Base-by-base conservation (phyloP, 2,113 vertebrate species). In the Oreochromis niloticus region DNA sequence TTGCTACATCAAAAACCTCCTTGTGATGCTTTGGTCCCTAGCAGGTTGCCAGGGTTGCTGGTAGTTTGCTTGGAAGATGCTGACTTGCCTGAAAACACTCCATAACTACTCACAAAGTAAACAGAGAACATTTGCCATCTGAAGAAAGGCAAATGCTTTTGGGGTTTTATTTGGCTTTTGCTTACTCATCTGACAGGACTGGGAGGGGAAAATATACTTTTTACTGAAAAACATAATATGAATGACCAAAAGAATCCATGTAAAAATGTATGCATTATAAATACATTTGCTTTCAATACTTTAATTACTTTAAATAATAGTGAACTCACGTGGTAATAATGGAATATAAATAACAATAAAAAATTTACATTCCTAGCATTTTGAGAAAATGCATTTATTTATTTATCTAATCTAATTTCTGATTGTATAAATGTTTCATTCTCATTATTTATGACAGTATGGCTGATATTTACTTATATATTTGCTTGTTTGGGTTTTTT, bases 401-500 rank as follows among this genome's bases (percentile, higher is more conserved):
- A 41, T 71, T 24, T 16, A 24, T 24, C 12, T 14, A 43, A 41
- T 68, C 19, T 68, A 14, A 22, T 71, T 71, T 71, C 6, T 24
- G 63, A 68, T 22, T 39, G 19, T 68, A 14, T 71, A 24, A 71
- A 43, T 24, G 9, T 4, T 0, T 9, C 1, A 43, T 43, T 71
- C n/a, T 43, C 22, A 71, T 71, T 46, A 71, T 46, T 71, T 46
- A n/a, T 71, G n/a, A 71, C 39, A 71, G 8, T 43, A 71, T 71
- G n/a, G 22, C 12, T 71, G 66, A 43, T 46, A 16, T 43, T 46
- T 16, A 43, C 7, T 22, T 43, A 9, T 30, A 68, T 22, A 68
- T 68, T 68, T 68, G 19, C 1, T 68, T 4, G 39, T 68, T 68
- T 14, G 2, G 10, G 0, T 0, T 13, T 41, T 68, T 75, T 75